Conservation (phyloP, 2,888 invertebrate species). For the Agelastica alni region DNA sequence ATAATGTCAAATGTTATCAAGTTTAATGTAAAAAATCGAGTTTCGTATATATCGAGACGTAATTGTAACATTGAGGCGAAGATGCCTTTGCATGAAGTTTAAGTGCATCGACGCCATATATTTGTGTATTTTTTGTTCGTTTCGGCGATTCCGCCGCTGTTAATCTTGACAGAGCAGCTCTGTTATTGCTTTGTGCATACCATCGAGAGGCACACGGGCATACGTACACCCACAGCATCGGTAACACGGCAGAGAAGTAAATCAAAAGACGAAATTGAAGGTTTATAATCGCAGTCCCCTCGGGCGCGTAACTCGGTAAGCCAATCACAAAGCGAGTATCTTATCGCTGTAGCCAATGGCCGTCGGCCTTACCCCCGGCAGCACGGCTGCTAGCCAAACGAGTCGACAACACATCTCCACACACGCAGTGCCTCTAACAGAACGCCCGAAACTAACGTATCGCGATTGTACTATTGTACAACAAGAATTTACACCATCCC, state of each 20-base stretch:
- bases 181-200: constrained; percentile 34
- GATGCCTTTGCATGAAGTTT: no score
- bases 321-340: constrained; percentile 53
- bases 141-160: not conserved
- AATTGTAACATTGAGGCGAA: no score
- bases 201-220: constrained; percentile 13
- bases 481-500: constrained; percentile 4
- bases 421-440: constrained; percentile 51
- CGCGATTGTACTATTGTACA: constrained; percentile 23
- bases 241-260: constrained; percentile 48
- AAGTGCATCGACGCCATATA: no score
- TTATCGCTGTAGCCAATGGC: constrained; percentile 55
- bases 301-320: constrained; percentile 55
- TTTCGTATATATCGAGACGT: no score
- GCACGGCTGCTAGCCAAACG: constrained; percentile 51
- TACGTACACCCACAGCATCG: constrained; percentile 46
- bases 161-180: constrained; percentile 7
- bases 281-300: constrained; percentile 53
- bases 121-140: no score
- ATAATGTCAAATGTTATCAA: no score
- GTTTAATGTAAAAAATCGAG: no score
- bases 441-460: constrained; percentile 46
- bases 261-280: constrained; percentile 56
- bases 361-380: constrained; percentile 55
- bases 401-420: constrained; percentile 44